A percentile compares a stretch with the other conserved stretches of the same genome.
Conservation (phyloP, 2,888 invertebrate genomes). For the Tyria jacobaeae region DNA sequence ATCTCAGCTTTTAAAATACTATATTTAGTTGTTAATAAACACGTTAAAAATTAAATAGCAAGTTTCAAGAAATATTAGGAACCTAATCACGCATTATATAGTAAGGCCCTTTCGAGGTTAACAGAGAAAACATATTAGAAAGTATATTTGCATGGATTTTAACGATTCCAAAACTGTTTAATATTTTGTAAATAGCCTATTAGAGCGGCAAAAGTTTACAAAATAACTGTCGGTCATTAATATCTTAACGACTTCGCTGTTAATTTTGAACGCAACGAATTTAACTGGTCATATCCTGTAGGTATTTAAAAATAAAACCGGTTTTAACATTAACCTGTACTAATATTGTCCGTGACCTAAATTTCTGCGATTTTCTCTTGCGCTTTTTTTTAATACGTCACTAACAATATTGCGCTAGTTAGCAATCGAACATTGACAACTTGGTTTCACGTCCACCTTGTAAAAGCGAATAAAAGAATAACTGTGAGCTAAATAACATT, state of each 20-base stretch:
- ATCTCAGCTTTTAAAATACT: neutral
- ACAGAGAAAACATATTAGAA: conserved; percentile 33
- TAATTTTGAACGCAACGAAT: conserved; percentile 54
- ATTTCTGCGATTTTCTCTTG: neutral
- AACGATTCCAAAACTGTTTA: conserved; percentile 61
- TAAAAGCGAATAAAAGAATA: conserved; percentile 19
- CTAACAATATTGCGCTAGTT: neutral
- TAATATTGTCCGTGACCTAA: conserved; percentile 30
- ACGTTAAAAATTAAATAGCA: conserved; percentile 3
- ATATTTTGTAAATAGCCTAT: conserved; percentile 76
- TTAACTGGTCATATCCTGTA: conserved; percentile 60
- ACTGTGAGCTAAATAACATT: conserved; percentile 25
- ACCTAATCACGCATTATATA: neutral
- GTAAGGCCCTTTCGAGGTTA: conserved; percentile 19
- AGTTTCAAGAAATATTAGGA: neutral
- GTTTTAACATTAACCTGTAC: conserved; percentile 16
- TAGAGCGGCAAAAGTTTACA: conserved; percentile 60
- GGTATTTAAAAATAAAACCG: conserved; percentile 44
- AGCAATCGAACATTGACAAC: neutral
- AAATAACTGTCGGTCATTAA: conserved; percentile 60
- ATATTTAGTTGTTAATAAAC: neutral
- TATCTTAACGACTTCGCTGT: conserved; percentile 61
- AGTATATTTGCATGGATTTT: conserved; percentile 54
- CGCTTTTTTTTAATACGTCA: neutral
- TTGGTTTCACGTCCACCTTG: conserved; percentile 7